Base-by-base conservation (phyloP, 2,888 invertebrate genomes). In the Caenorhabditis zanzibari region DNA sequence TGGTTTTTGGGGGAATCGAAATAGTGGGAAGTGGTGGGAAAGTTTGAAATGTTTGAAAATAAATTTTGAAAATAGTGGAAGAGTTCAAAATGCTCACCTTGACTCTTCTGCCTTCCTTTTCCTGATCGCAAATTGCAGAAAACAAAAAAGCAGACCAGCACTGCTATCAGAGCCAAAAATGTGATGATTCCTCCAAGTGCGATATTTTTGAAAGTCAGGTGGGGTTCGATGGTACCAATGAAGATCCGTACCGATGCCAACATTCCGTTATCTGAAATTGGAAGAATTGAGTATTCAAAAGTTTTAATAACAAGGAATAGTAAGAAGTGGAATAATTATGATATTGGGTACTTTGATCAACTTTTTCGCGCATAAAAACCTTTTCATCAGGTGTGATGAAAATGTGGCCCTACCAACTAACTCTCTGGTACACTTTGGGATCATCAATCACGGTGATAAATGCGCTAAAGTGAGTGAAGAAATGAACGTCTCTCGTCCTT, bases 101-200 rank as follows among this genome's bases (percentile, higher is more conserved):
- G 80, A 71, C 76, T 82, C 26, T 85, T 82, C 35, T 72, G 68
- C 14, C 59, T 28, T 56, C 59, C 58, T 38, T 76, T 81, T 10
- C 61, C 72, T 6, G 77, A 63, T 32, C 84, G 69, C 38, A 84
- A 56, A 59, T 87, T 86, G 72, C 87, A 86, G 68, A 80, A 88
- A n/a, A 86, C 83, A 9, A 73, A 80, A 41, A 86, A 86, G 52
- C 85, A 86, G 32, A 88, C 72, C 0, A 86, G 63, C 1, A 86
- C 38, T 0, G 84, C 35, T 5, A 86, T 59, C 4, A 85, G 49
- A 7, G 79, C 56, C 24, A 88, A 26, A 24, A 81, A 56, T 2
- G 63, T 28, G 28, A 82, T 52, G 16, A 83, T 72, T 47, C 81
- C 81, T 22, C 64, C 47, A 2, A 85, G 61, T 7, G 85, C 85